phyloP scores from a whole-genome alignment of 2,888 invertebrate species.

The Deilephila porcellus region DNA sequence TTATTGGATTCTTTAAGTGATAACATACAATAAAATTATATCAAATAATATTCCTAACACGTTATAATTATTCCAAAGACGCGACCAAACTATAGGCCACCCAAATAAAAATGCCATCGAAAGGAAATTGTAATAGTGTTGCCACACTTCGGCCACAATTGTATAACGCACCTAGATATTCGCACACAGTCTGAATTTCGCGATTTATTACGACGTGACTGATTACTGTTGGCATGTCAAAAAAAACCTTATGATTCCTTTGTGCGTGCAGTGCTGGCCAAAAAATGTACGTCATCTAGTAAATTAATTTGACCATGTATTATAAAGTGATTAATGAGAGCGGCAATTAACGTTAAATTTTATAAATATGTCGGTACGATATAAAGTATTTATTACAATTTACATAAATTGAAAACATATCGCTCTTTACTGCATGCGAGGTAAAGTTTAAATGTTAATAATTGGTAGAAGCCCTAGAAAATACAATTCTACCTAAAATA shows the following conservation, averaged over 20 bases:
- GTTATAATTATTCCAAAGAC: neutral
- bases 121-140: neutral
- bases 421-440: too few species aligned
- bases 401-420: too few species aligned
- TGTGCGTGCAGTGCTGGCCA: slow-evolving; percentile 18
- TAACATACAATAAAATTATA: neutral
- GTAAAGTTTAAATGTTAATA: too few species aligned
- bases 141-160: neutral
- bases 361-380: too few species aligned
- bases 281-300: neutral
- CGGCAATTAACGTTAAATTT: too few species aligned
- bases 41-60: neutral
- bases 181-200: slow-evolving; percentile 8
- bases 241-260: slow-evolving; percentile 32
- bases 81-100: neutral
- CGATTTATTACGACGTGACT: neutral
- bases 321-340: too few species aligned
- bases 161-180: slow-evolving; percentile 24
- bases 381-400: too few species aligned
- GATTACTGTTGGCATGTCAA: slow-evolving; percentile 32
- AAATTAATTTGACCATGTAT: neutral
- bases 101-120: slow-evolving; percentile 3
- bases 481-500: too few species aligned
- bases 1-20: too few species aligned
- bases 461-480: too few species aligned